Conservation (phyloP, 2,113 vertebrate genomes). For the Odontesthes bonariensis region DNA sequence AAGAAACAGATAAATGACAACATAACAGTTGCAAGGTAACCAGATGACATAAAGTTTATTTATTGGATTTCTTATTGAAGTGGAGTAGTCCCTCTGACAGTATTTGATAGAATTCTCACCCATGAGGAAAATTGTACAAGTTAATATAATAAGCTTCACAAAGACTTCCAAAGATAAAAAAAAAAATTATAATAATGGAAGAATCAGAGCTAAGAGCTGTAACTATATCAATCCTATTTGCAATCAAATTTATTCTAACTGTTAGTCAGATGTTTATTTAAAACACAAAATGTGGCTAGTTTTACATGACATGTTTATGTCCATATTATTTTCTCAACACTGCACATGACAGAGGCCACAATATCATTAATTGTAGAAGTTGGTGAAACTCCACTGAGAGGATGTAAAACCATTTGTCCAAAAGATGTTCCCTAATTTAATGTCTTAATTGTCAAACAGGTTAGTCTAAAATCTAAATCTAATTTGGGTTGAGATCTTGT, state of each 20-base stretch:
- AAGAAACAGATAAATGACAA: background rate
- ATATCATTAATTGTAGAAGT: no score
- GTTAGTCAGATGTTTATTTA: slow-evolving; percentile 12
- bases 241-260: background rate
- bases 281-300: slow-evolving; percentile 2
- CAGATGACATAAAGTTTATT: slow-evolving; percentile 31
- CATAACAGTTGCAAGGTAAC: slow-evolving; percentile 5
- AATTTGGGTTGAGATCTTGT: no score
- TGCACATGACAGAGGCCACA: background rate
- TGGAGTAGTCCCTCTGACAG: background rate
- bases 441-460: no score
- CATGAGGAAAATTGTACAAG: slow-evolving; percentile 4
- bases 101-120: background rate
- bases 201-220: background rate
- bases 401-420: no score
- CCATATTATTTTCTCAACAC: background rate
- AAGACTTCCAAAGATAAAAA: slow-evolving; percentile 8
- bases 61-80: background rate
- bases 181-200: background rate
- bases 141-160: background rate
- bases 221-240: background rate
- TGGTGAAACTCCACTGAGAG: no score
- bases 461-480: no score
- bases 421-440: no score
- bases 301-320: slow-evolving; percentile 13